These are phyloP conservation scores for Mycetomoellerius zeteki DNA, from an alignment of 1,140 invertebrate species.

Conservation along the genomic window DNA sequence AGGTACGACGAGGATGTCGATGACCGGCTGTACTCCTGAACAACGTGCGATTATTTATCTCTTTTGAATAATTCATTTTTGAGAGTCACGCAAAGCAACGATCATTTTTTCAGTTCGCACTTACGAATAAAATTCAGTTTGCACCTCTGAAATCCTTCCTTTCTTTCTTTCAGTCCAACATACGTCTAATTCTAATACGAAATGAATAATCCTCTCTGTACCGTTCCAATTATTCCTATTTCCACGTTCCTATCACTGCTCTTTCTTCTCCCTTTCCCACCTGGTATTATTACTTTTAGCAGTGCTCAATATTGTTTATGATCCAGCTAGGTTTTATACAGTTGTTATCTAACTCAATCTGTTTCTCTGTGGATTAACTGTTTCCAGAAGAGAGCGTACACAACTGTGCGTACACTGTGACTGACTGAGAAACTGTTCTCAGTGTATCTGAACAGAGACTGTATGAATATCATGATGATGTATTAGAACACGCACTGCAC, in stretches of 20 bases:
- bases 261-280: background rate
- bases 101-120: conserved; percentile 85
- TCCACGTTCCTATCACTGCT: background rate
- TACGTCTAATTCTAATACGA: background rate
- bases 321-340: conserved; percentile 72
- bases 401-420: conserved; percentile 83
- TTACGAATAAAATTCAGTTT: conserved; percentile 28
- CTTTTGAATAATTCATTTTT: conserved; percentile 71
- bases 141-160: conserved; percentile 12
- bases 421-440: conserved; percentile 83
- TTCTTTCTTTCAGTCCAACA: conserved; percentile 37
- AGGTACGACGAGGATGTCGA: conserved; percentile 80
- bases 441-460: conserved; percentile 85
- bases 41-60: conserved; percentile 70
- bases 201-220: background rate
- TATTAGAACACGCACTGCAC: conserved; percentile 86
- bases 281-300: conserved; percentile 61
- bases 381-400: conserved; percentile 84
- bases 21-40: conserved; percentile 79
- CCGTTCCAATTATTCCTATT: background rate
- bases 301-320: conserved; percentile 61
- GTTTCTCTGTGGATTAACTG: conserved; percentile 87
- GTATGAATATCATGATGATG: conserved; percentile 87
- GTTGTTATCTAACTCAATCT: conserved; percentile 81
- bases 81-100: conserved; percentile 82